Evolutionary conservation across 2,888 invertebrate genomes (phyloP).

Genomic region (Cremastobaeus sp.): DNA sequence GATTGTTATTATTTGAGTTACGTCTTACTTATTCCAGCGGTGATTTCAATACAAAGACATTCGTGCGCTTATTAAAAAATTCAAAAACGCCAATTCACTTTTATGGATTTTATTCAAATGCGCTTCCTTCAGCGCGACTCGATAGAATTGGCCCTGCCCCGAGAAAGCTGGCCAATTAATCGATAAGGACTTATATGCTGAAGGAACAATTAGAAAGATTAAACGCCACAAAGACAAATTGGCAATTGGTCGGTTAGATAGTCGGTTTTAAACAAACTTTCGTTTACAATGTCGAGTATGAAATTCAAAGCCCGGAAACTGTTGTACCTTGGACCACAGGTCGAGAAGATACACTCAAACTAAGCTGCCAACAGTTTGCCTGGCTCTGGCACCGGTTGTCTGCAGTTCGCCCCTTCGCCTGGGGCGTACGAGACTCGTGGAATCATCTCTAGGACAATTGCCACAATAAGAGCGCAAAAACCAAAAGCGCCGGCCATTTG

Average conservation of each 20-base stretch:
- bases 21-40: constrained; percentile 3
- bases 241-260: constrained; percentile 23
- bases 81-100: too few species aligned
- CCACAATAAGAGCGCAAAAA: constrained; percentile 15
- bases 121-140: too few species aligned
- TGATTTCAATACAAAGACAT: too few species aligned
- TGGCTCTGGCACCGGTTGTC: constrained; percentile 41
- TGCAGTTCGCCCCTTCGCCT: constrained; percentile 27
- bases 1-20: constrained; percentile 20
- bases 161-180: too few species aligned
- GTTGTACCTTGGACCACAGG: constrained; percentile 42
- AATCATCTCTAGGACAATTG: constrained; percentile 29
- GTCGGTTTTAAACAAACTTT: constrained; percentile 46
- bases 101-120: too few species aligned
- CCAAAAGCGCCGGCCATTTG: too few species aligned
- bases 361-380: constrained; percentile 38
- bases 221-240: constrained; percentile 18
- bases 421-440: constrained; percentile 19
- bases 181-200: neutral
- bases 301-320: constrained; percentile 42
- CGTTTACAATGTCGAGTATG: constrained; percentile 35
- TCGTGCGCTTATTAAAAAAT: too few species aligned
- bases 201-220: constrained; percentile 15
- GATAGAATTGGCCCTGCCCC: too few species aligned
- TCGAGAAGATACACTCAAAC: constrained; percentile 49